Evolutionary conservation across 2,797 vertebrate species (phyloP).

Genomic region (Pseudocheirus occidentalis): DNA sequence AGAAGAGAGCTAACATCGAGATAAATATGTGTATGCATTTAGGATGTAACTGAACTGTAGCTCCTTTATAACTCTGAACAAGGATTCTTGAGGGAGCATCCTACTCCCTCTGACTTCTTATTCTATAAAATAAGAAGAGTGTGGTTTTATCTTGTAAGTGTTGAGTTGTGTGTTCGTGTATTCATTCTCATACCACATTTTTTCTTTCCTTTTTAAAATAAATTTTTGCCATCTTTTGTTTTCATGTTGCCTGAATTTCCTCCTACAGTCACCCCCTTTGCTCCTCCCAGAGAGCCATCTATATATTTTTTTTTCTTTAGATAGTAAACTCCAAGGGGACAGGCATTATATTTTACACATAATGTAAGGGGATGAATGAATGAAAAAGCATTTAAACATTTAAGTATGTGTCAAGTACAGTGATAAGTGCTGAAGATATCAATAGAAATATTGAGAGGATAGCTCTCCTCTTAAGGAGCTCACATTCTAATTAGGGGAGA

Average conservation of each 20-base stretch:
- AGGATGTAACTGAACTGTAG: neutral
- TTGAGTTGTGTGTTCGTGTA: neutral
- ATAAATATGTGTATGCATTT: neutral
- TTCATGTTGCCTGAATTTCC: neutral
- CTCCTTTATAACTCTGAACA: neutral
- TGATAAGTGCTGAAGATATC: neutral
- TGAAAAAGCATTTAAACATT: neutral
- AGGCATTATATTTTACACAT: neutral
- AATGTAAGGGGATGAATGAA: neutral
- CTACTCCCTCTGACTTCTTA: neutral
- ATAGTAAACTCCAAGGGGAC: neutral
- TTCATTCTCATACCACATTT: neutral
- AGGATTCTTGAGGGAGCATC: neutral
- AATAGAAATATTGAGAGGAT: neutral
- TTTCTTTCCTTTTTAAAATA: constrained; percentile 5
- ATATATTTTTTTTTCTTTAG: neutral
- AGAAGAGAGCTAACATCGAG: constrained; percentile 22
- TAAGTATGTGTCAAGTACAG: neutral
- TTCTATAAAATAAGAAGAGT: neutral
- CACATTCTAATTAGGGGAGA: neutral
- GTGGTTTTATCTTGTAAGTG: neutral
- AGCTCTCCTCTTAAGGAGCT: neutral
- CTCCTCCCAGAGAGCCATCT: neutral
- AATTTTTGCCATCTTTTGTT: neutral
- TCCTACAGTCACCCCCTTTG: neutral